Evolutionary conservation across 2,888 invertebrate species (phyloP).

Genomic region (Brachyopa scutellaris): DNA sequence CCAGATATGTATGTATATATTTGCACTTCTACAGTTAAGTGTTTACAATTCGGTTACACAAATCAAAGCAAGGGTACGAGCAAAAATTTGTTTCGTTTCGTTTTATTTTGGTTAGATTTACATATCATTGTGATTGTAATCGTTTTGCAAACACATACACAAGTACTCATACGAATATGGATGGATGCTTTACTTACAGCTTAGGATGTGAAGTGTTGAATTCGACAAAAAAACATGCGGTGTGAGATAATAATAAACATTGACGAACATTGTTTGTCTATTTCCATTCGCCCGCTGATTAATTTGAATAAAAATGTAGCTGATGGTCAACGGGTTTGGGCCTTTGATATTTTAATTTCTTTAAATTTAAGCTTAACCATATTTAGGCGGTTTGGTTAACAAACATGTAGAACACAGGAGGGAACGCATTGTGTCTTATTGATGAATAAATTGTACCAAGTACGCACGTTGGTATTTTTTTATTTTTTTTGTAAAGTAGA

Average conservation of each 20-base stretch:
- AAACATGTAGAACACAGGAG: constrained; percentile 40
- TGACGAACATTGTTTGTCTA: too few relatives aligned
- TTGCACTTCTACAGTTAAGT: constrained; percentile 59
- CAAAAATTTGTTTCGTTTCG: constrained; percentile 1
- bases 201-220: constrained; percentile 17
- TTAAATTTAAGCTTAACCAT: constrained; percentile 1
- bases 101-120: constrained; percentile 53
- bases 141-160: constrained; percentile 13
- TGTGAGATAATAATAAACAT: constrained; percentile 54
- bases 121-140: constrained; percentile 56
- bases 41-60: constrained; percentile 44
- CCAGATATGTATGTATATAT: constrained; percentile 64
- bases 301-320: constrained; percentile 71
- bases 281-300: too few relatives aligned
- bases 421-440: neutral
- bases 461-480: constrained; percentile 23
- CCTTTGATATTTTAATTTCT: constrained; percentile 18
- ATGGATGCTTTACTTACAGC: neutral
- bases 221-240: constrained; percentile 37
- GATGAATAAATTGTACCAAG: constrained; percentile 49
- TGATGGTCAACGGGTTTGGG: constrained; percentile 62
- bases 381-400: neutral
- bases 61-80: constrained; percentile 37
- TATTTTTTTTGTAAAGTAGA: neutral
- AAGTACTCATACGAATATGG: neutral